A percentile compares a stretch with the other conserved stretches of the same genome.
These are phyloP conservation scores for Eustalomyia histrio DNA, from an alignment of 2,888 invertebrate species.

Conservation along the genomic window DNA sequence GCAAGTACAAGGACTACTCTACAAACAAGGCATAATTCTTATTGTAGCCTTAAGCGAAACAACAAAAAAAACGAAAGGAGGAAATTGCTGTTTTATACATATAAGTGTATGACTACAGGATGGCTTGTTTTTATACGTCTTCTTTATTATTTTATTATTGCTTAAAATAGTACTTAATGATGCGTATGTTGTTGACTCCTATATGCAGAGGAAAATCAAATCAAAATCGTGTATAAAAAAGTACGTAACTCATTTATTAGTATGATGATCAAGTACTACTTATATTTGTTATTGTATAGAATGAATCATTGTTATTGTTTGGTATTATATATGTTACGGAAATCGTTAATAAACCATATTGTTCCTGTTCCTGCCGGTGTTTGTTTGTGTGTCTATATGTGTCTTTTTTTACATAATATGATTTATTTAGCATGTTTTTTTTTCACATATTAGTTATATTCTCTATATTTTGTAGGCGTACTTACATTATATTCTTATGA, in stretches of 20 bases:
- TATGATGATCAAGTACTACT: no score
- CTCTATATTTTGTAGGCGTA: not conserved
- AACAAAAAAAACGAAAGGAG: not conserved
- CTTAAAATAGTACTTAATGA: constrained; percentile 48
- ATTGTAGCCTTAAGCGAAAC: constrained; percentile 45
- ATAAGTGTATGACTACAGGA: constrained; percentile 7
- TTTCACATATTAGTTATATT: not conserved
- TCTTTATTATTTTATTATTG: not conserved
- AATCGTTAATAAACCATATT: constrained; percentile 61
- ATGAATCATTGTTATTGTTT: no score
- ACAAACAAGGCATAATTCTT: constrained; percentile 33
- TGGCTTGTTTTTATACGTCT: not conserved
- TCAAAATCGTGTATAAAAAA: constrained; percentile 36
- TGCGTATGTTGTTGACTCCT: constrained; percentile 32
- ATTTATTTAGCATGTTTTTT: constrained; percentile 6
- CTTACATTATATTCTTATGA: constrained; percentile 8
- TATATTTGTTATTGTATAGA: no score
- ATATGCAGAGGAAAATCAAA: constrained; percentile 45
- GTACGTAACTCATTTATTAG: not conserved
- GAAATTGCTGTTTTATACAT: constrained; percentile 22
- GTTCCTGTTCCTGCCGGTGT: constrained; percentile 37
- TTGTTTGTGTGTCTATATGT: not conserved
- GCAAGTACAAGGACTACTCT: not conserved
- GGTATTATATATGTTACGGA: constrained; percentile 39
- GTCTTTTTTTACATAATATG: not conserved